Conservation (phyloP, 2,113 vertebrate species). For the Pelecanoides urinatrix region DNA sequence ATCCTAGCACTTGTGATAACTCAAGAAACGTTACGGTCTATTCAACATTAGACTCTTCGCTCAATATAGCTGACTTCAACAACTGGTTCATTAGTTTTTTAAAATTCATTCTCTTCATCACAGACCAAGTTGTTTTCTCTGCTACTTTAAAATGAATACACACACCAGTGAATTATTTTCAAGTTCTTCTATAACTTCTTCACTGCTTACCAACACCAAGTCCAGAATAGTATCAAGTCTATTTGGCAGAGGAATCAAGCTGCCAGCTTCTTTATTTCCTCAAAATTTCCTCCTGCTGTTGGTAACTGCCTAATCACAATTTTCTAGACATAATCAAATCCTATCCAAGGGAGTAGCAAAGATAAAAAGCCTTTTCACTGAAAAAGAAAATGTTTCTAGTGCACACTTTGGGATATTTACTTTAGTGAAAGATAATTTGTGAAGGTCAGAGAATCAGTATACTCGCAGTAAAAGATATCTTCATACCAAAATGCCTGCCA, state of each 20-base stretch:
- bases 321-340: background rate
- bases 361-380: background rate
- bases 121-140: background rate
- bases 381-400: background rate
- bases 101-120: background rate
- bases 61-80: background rate
- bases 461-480: background rate
- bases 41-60: background rate
- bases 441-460: background rate
- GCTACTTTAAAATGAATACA: background rate
- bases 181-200: background rate
- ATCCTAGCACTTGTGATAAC: background rate
- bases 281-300: background rate
- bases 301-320: background rate
- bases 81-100: background rate
- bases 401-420: background rate
- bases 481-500: background rate
- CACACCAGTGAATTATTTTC: background rate
- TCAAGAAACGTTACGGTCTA: background rate
- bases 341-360: background rate
- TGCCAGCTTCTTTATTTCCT: background rate
- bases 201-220: background rate
- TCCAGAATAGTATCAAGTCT: background rate
- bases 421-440: background rate
- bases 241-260: background rate